Evolutionary conservation across 1,140 invertebrate genomes (phyloP), one percentile per base, ranked within the genome.

Genomic region (Schlechtendalia chinensis): DNA sequence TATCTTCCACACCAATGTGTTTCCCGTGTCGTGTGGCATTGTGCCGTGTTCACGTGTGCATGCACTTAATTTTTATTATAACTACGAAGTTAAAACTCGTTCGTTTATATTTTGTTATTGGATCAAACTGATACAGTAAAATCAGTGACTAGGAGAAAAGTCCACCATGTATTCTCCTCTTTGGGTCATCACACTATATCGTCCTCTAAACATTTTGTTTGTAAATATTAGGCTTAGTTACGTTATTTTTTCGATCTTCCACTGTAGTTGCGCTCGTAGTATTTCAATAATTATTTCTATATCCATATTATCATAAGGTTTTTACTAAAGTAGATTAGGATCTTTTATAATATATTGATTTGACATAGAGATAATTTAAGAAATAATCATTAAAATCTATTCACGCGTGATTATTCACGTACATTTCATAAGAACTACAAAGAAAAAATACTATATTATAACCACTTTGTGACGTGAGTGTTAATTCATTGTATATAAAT

Each of bases 311-410:
- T 19, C 10, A 61, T 61, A 17, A 1, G 14, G 16, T 61, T 1
- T 16, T n/a, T n/a, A n/a, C n/a, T n/a, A n/a, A n/a, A n/a, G n/a
- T n/a, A n/a, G n/a, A n/a, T n/a, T n/a, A n/a, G n/a, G n/a, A n/a
- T n/a, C n/a, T n/a, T n/a, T n/a, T n/a, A n/a, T n/a, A n/a, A n/a
- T 45, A 39, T 45, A 67, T 67, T 16, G 17, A 63, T 63, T 63
- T 63, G 27, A 63, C 61, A 8, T 63, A n/a, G 1, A 0, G 17
- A 45, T 22, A 45, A 67, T 67, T 67, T 67, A 12, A 39, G n/a
- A 39, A 67, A 67, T 45, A n/a, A 39, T 39, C 32, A 67, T 67
- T 67, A 39, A 67, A 67, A 67, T 67, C 19, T 67, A 67, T 39
- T 67, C 63, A 67, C 32, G 63, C 32, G 12, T 14, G 5, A 67